A percentile compares a stretch with the other conserved stretches of the same genome.
These are phyloP conservation scores for Pseudochaenichthys georgianus DNA, from an alignment of 2,797 vertebrate species.

Conservation along the genomic window DNA sequence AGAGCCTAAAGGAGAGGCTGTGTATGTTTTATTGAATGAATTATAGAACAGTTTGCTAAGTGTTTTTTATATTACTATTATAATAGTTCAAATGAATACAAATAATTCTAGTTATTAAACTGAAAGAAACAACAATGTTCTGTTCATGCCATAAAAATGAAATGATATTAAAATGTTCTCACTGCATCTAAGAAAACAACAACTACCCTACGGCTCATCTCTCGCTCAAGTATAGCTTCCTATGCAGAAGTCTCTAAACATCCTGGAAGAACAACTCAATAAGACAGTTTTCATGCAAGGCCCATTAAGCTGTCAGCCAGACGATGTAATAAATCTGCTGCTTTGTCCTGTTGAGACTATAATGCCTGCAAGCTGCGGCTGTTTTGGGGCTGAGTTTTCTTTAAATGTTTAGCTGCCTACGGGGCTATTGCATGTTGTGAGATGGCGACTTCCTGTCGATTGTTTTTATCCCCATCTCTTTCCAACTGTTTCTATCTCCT, in stretches of 20 bases:
- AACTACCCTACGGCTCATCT: constrained; percentile 22
- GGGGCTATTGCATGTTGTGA: constrained; percentile 10
- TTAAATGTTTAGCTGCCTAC: constrained; percentile 41
- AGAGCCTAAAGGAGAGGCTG: constrained; percentile 35
- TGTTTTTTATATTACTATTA: constrained; percentile 3
- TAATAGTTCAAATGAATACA: constrained; percentile 7
- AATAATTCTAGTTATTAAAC: constrained; percentile 4
- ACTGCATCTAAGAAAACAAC: constrained; percentile 17
- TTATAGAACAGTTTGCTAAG: constrained; percentile 13
- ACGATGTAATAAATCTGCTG: constrained; percentile 53
- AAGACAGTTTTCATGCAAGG: constrained; percentile 28
- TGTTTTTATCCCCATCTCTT: constrained; percentile 39
- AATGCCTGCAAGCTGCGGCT: constrained; percentile 42
- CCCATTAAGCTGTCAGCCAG: constrained; percentile 61
- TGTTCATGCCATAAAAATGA: constrained; percentile 6
- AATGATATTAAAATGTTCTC: neutral
- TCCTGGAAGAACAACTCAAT: constrained; percentile 35
- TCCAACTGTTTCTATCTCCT: constrained; percentile 27
- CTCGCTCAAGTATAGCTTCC: constrained; percentile 28
- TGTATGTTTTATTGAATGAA: constrained; percentile 45
- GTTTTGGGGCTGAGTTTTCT: constrained; percentile 37
- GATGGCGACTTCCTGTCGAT: constrained; percentile 26
- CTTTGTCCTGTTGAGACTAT: constrained; percentile 56
- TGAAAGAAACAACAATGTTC: constrained; percentile 6
- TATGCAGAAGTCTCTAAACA: constrained; percentile 35